These are phyloP conservation scores for Copsychus sechellarum DNA, from an alignment of 2,113 vertebrate genomes.

Conservation along the genomic window DNA sequence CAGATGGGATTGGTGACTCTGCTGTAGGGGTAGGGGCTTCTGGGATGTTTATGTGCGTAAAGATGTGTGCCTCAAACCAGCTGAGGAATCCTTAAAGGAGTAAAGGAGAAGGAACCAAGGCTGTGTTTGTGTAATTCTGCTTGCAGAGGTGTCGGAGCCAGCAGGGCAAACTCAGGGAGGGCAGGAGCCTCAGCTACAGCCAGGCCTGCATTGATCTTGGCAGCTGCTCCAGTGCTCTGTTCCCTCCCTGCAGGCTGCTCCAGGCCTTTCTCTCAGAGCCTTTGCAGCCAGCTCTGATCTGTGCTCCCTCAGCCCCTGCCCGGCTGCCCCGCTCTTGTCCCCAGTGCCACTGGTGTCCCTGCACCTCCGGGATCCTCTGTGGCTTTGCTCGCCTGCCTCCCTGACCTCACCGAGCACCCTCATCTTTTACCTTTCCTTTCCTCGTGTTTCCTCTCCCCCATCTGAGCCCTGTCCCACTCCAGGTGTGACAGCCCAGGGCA, in stretches of 20 bases:
- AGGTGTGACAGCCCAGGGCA: not conserved
- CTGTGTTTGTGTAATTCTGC: not conserved
- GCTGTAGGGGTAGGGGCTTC: fast-evolving
- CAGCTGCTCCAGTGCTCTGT: not conserved
- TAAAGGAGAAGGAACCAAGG: not conserved
- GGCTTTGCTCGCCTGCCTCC: not conserved
- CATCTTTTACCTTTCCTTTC: not conserved
- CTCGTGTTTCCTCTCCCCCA: fast-evolving
- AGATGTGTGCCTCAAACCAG: not conserved
- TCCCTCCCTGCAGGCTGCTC: conserved; percentile 20
- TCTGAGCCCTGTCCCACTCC: not conserved
- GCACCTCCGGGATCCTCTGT: fast-evolving
- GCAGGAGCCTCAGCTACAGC: not conserved
- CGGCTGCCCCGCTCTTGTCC: fast-evolving
- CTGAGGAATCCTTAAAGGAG: not conserved
- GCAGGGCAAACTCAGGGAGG: not conserved
- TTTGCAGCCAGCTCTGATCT: not conserved
- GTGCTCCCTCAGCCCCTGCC: not conserved
- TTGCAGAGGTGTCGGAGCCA: not conserved
- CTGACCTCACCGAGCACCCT: not conserved
- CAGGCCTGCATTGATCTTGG: not conserved
- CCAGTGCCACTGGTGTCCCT: not conserved
- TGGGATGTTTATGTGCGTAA: not conserved
- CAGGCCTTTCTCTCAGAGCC: not conserved
- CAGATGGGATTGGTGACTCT: not conserved